phyloP scores from a whole-genome alignment of 2,113 vertebrate species.

The Scomber scombrus region DNA sequence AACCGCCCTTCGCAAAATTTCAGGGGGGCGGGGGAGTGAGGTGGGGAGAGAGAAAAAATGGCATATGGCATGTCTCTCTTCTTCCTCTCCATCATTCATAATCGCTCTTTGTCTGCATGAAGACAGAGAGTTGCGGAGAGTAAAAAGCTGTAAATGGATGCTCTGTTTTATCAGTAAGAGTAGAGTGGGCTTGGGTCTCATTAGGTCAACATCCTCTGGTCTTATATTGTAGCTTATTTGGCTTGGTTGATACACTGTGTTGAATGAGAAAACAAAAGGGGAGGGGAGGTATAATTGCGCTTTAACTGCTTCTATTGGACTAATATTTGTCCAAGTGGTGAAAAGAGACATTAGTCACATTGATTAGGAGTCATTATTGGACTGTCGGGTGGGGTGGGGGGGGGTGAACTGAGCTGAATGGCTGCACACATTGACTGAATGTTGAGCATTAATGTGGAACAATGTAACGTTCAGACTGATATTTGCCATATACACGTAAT shows the following conservation, averaged over 20 bases:
- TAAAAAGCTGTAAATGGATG: conserved; percentile 2
- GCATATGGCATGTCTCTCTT: conserved; percentile 22
- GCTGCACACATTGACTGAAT: conserved; percentile 13
- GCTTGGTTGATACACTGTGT: conserved; percentile 58
- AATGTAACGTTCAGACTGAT: background rate
- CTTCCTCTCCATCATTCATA: conserved; percentile 48
- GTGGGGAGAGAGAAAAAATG: background rate
- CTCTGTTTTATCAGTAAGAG: conserved; percentile 78
- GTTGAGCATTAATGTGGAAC: background rate
- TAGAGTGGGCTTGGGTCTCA: conserved; percentile 54
- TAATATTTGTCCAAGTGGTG: conserved; percentile 77
- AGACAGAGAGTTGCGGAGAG: background rate
- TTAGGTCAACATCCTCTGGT: conserved; percentile 72
- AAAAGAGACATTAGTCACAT: conserved; percentile 71
- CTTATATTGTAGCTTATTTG: conserved; percentile 61
- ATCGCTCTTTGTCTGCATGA: conserved; percentile 59
- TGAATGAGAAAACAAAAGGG: conserved; percentile 79
- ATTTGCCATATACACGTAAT: background rate
- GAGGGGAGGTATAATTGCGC: conserved; percentile 69
- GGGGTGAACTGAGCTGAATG: conserved; percentile 22
- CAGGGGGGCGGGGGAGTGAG: too few relatives aligned
- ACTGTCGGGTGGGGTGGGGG: background rate
- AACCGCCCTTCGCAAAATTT: conserved; percentile 42
- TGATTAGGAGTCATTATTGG: conserved; percentile 64
- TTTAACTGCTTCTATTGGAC: conserved; percentile 68